Conservation (phyloP, 2,888 invertebrate genomes). For the Xylota sylvarum region DNA sequence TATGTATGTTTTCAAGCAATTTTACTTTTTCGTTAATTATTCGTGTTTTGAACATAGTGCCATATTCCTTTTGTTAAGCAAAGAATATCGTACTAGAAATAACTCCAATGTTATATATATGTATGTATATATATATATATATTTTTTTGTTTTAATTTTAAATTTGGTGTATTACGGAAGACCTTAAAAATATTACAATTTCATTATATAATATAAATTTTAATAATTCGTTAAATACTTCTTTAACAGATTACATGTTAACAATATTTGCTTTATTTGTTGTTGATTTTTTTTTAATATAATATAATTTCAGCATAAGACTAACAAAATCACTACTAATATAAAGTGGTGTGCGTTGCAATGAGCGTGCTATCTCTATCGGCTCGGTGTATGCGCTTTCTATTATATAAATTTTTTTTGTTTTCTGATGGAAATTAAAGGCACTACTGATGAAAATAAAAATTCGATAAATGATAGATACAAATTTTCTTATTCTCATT, state of each 20-base stretch:
- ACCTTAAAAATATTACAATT: constrained; percentile 73
- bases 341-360: constrained; percentile 67
- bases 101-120: too few relatives aligned
- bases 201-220: constrained; percentile 73
- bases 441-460: constrained; percentile 57
- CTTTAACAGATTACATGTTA: constrained; percentile 61
- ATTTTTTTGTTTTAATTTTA: constrained; percentile 49
- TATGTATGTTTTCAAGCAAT: too few relatives aligned
- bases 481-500: constrained; percentile 32
- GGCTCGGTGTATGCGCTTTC: constrained; percentile 38
- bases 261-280: constrained; percentile 62
- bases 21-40: too few relatives aligned
- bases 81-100: too few relatives aligned
- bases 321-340: constrained; percentile 72
- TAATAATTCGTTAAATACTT: constrained; percentile 72
- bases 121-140: neutral
- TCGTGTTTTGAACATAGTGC: too few relatives aligned
- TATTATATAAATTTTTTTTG: too few relatives aligned
- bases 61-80: too few relatives aligned
- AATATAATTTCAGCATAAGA: constrained; percentile 54
- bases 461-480: constrained; percentile 33
- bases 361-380: constrained; percentile 33
- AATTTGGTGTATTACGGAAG: constrained; percentile 77
- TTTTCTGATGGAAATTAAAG: constrained; percentile 53
- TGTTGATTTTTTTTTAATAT: constrained; percentile 15